Evolutionary conservation across 2,113 vertebrate species (phyloP).

Genomic region (Chionis minor): DNA sequence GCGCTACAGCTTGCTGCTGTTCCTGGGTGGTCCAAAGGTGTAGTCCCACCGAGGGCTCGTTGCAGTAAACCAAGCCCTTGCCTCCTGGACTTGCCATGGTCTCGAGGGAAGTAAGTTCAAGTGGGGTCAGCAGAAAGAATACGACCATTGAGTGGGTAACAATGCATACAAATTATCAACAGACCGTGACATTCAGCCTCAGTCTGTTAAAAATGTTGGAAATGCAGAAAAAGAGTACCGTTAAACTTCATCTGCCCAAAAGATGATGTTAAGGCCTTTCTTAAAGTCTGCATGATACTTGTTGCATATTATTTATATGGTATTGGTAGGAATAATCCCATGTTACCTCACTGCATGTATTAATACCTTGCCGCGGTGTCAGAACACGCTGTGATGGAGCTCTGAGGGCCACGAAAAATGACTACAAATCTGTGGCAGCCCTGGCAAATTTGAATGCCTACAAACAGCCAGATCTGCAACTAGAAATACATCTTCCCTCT

Average conservation of each 20-base stretch:
- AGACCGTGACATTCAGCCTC: background rate
- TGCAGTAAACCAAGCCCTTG: constrained; percentile 2
- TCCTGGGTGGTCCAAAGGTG: constrained; percentile 62
- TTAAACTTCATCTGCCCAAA: background rate
- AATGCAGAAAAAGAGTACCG: background rate
- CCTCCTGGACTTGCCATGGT: background rate
- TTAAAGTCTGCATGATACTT: background rate
- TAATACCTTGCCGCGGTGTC: background rate
- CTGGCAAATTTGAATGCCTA: background rate
- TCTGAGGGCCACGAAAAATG: background rate
- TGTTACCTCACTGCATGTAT: background rate
- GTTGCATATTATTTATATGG: rapidly evolving
- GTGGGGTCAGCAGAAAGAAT: constrained; percentile 37
- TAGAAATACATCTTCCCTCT: background rate
- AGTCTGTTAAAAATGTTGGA: background rate
- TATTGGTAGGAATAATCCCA: background rate
- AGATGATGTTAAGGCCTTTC: background rate
- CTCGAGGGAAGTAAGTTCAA: background rate
- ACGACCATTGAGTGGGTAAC: constrained; percentile 21
- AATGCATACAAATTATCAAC: constrained; percentile 9
- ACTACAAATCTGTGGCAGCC: background rate
- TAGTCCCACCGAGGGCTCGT: background rate
- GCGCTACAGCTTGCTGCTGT: background rate
- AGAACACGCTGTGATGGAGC: background rate
- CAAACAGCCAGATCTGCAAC: background rate